Conservation (phyloP, 2,888 invertebrate species). For the Lasioglossum marginatum region DNA sequence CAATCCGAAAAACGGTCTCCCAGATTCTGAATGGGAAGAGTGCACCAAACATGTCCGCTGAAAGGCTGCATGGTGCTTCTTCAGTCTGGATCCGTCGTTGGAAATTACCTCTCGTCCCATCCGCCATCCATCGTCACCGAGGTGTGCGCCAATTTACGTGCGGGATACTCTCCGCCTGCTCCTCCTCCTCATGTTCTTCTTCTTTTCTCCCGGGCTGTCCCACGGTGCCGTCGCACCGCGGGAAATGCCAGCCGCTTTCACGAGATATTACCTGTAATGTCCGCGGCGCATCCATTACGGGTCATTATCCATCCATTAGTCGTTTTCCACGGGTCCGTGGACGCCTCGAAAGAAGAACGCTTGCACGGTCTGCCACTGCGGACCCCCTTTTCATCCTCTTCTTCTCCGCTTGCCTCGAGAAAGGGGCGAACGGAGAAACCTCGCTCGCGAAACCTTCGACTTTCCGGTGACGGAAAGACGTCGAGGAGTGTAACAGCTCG, state of each 20-base stretch:
- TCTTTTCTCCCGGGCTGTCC: constrained; percentile 10
- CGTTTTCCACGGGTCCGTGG: constrained; percentile 63
- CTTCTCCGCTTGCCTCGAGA: background rate
- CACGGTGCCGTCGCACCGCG: constrained; percentile 17
- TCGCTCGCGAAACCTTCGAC: background rate
- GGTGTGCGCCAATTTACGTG: constrained; percentile 60
- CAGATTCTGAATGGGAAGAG: background rate
- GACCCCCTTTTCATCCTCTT: constrained; percentile 22
- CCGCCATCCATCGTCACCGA: constrained; percentile 56
- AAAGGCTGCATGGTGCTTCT: constrained; percentile 39
- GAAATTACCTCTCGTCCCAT: constrained; percentile 59
- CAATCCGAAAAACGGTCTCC: constrained; percentile 2
- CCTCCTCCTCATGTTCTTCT: background rate
- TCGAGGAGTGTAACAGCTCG: background rate
- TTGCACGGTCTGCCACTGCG: constrained; percentile 27
- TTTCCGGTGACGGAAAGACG: background rate
- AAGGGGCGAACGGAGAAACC: background rate
- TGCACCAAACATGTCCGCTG: constrained; percentile 35
- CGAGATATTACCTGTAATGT: constrained; percentile 66
- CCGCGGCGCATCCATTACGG: constrained; percentile 68
- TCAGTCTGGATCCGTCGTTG: constrained; percentile 49
- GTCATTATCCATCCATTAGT: constrained; percentile 75
- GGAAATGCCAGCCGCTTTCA: constrained; percentile 59
- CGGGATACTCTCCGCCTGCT: constrained; percentile 3
- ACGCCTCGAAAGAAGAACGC: constrained; percentile 48